Conservation (phyloP, 2,113 vertebrate genomes). For the Trichechus manatus region DNA sequence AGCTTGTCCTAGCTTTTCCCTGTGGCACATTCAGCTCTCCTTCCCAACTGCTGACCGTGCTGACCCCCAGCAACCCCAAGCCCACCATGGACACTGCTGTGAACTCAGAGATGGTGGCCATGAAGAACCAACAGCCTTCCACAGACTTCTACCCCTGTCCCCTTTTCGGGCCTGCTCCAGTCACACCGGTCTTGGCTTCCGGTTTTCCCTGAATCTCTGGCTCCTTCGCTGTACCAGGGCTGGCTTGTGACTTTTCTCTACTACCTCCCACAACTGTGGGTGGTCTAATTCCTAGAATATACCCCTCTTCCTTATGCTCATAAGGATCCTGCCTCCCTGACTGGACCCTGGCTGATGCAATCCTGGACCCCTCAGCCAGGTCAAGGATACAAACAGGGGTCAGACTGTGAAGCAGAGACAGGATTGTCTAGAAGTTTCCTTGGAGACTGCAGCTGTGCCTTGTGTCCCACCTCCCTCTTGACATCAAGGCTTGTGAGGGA, state of each 20-base stretch:
- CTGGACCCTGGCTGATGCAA: background rate
- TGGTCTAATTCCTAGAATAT: background rate
- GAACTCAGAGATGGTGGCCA: background rate
- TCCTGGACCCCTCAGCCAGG: background rate
- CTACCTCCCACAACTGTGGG: background rate
- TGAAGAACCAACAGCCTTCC: background rate
- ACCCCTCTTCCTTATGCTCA: background rate
- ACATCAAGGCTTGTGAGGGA: background rate
- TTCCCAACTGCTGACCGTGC: background rate
- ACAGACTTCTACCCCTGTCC: background rate
- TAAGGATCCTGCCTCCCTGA: background rate
- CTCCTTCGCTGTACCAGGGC: background rate
- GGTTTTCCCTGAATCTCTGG: background rate
- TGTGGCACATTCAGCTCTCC: background rate
- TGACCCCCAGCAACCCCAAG: fast-evolving
- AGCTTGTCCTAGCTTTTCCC: background rate
- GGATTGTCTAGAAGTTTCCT: background rate
- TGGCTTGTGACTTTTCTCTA: background rate
- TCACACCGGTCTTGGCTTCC: background rate
- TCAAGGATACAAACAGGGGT: background rate
- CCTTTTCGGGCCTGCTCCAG: background rate
- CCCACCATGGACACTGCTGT: background rate
- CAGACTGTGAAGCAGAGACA: background rate
- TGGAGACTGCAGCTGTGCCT: background rate
- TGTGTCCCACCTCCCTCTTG: background rate